Conservation (phyloP, 2,113 vertebrate species). For the Gnathonemus longibarbis region DNA sequence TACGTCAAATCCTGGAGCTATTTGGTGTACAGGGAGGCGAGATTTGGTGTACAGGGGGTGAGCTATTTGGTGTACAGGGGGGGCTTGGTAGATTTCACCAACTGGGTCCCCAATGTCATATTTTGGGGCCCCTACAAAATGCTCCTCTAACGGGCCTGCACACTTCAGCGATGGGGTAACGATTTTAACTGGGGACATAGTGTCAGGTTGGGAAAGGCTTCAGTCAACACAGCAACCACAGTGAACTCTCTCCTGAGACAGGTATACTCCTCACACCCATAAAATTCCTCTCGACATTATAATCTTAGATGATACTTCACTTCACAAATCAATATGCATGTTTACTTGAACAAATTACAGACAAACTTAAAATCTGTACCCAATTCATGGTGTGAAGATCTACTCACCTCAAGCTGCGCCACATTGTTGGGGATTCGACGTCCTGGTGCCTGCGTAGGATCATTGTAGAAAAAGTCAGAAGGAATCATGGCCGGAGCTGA, state of each 20-base stretch:
- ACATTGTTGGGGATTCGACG: constrained; percentile 38
- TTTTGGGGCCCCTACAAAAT: neutral
- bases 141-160: neutral
- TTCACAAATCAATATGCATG: neutral
- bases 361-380: neutral
- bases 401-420: constrained; percentile 38
- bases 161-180: neutral
- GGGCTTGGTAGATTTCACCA: neutral
- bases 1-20: neutral
- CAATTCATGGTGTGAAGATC: neutral
- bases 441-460: constrained; percentile 33
- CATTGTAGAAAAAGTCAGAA: constrained; percentile 42
- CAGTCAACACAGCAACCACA: neutral
- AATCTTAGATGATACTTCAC: neutral
- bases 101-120: neutral
- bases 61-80: neutral
- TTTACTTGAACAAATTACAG: neutral
- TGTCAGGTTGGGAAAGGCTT: neutral
- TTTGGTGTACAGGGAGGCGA: neutral
- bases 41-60: neutral
- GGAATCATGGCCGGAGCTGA: constrained; percentile 35
- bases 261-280: neutral
- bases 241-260: neutral
- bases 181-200: neutral
- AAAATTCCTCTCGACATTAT: neutral